Conservation (phyloP, 2,888 invertebrate genomes). For the Cyclophora punctaria region DNA sequence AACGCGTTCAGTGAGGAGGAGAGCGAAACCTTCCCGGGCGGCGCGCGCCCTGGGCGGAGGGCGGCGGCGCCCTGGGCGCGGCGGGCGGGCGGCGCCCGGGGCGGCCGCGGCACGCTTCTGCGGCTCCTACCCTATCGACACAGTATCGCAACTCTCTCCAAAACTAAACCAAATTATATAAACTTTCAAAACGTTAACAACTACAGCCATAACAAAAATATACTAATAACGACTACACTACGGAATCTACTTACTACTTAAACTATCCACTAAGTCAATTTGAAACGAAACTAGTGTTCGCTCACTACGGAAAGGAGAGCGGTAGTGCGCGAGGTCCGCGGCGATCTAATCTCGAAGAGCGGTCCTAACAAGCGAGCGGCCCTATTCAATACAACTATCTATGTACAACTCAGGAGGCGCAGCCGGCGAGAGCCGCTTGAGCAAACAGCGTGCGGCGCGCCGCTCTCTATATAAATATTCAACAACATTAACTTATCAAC, state of each 20-base stretch:
- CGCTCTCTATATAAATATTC: slow-evolving; percentile 31
- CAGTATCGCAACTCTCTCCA: slow-evolving; percentile 51
- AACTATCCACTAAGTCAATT: slow-evolving; percentile 66
- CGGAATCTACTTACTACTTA: slow-evolving; percentile 69
- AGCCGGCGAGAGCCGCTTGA: slow-evolving; percentile 54
- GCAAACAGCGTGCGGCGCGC: slow-evolving; percentile 46
- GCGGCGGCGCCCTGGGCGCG: slow-evolving; percentile 16
- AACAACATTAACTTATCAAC: slow-evolving; percentile 39
- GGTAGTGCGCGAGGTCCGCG: slow-evolving; percentile 31
- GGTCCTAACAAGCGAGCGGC: slow-evolving; percentile 50
- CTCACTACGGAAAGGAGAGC: slow-evolving; percentile 59
- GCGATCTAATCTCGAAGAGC: slow-evolving; percentile 45
- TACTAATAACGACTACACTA: slow-evolving; percentile 70
- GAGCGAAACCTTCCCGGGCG: slow-evolving; percentile 17
- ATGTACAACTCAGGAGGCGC: slow-evolving; percentile 40
- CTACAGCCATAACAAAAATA: slow-evolving; percentile 75
- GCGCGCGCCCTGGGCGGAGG: slow-evolving; percentile 8
- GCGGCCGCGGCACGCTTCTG: slow-evolving; percentile 18
- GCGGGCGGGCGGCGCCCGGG: slow-evolving; percentile 12
- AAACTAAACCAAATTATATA: slow-evolving; percentile 65
- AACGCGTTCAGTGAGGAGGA: slow-evolving; percentile 28
- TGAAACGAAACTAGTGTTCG: slow-evolving; percentile 68
- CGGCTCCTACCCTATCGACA: slow-evolving; percentile 49
- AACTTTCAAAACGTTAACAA: slow-evolving; percentile 72
- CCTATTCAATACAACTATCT: slow-evolving; percentile 29